phyloP scores from a whole-genome alignment of 2,113 vertebrate genomes.

The Cercocebus atys region DNA sequence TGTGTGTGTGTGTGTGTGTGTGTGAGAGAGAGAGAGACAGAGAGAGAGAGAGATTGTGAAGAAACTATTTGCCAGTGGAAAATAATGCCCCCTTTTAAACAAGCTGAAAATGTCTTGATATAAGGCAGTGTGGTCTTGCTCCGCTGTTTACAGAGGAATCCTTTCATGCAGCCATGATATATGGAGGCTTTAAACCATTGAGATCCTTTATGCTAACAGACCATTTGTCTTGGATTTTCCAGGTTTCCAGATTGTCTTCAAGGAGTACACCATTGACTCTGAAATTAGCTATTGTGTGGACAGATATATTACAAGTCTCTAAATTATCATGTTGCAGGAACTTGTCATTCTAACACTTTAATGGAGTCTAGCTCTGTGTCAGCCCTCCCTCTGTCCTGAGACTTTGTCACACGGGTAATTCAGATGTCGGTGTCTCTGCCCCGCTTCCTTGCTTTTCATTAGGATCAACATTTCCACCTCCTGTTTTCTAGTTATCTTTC shows the following conservation, averaged over 20 bases:
- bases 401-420: neutral
- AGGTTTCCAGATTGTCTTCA: conserved; percentile 68
- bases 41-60: neutral
- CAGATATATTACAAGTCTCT: neutral
- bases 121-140: conserved; percentile 74
- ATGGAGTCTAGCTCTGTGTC: neutral
- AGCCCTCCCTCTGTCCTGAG: neutral
- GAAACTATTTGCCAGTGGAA: conserved; percentile 64
- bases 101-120: conserved; percentile 73
- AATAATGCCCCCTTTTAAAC: conserved; percentile 77
- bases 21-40: no score
- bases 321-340: conserved; percentile 19
- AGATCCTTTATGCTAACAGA: conserved; percentile 79
- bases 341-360: neutral
- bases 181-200: conserved; percentile 60
- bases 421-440: neutral
- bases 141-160: conserved; percentile 78
- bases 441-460: neutral
- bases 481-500: neutral
- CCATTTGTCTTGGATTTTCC: conserved; percentile 68
- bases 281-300: conserved; percentile 38
- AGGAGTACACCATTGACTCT: conserved; percentile 26
- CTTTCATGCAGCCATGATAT: conserved; percentile 69
- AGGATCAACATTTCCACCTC: neutral
- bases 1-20: neutral